These are phyloP conservation scores for Ageneiosus marmoratus DNA, from an alignment of 2,113 vertebrate genomes.

Conservation along the genomic window DNA sequence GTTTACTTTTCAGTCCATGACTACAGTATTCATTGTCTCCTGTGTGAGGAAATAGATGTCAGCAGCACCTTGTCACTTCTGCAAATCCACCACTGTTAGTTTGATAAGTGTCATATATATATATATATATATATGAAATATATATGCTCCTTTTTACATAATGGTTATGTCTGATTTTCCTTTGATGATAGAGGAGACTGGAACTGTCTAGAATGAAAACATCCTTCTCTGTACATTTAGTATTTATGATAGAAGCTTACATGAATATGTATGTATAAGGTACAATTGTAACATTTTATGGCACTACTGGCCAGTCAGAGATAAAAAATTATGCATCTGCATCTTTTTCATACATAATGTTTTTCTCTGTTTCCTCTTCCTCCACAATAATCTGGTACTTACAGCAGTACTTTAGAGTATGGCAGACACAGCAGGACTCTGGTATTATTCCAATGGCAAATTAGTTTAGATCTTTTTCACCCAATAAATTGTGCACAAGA, in stretches of 20 bases:
- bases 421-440: not conserved
- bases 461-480: constrained; percentile 21
- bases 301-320: not conserved
- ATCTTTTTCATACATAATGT: constrained; percentile 2
- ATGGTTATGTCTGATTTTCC: constrained; percentile 15
- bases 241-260: not conserved
- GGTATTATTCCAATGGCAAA: constrained; percentile 12
- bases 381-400: not conserved
- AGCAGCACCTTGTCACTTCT: not conserved
- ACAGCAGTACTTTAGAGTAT: not conserved
- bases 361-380: not conserved
- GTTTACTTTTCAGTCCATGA: not conserved
- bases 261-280: not conserved
- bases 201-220: not conserved
- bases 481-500: constrained; percentile 10
- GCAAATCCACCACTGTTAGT: constrained; percentile 6
- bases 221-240: not conserved
- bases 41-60: not conserved
- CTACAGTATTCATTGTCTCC: not conserved
- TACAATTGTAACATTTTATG: not conserved
- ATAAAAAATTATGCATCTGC: constrained; percentile 2
- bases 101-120: not conserved
- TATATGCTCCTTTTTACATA: constrained; percentile 5
- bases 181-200: not conserved
- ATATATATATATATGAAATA: too few species aligned